Conservation (phyloP, 2,797 vertebrate species). For the Silurus aristotelis region DNA sequence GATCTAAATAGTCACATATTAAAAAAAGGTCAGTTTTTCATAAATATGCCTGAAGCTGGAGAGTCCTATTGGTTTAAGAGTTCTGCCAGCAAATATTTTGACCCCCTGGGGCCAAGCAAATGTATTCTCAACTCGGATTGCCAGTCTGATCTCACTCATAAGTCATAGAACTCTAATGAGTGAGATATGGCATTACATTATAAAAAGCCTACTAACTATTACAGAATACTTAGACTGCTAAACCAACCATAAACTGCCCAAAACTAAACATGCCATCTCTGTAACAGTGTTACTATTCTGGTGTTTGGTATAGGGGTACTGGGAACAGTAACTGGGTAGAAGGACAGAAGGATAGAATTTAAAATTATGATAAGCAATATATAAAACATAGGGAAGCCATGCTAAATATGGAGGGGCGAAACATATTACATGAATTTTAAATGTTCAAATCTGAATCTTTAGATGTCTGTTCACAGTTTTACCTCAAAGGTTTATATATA, state of each 20-base stretch:
- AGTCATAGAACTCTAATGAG: not conserved
- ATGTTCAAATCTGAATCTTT: not conserved
- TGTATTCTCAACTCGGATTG: not conserved
- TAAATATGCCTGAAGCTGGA: constrained; percentile 26
- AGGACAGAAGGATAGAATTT: not conserved
- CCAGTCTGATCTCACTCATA: not conserved
- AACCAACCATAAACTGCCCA: not conserved
- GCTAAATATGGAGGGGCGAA: not conserved
- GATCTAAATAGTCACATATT: constrained; percentile 26
- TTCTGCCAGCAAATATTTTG: not conserved
- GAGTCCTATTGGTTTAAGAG: not conserved
- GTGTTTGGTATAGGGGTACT: not conserved
- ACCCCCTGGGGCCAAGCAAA: constrained; percentile 14
- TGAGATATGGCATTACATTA: not conserved
- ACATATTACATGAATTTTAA: not conserved
- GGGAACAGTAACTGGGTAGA: too few species aligned
- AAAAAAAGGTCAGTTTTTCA: constrained; percentile 36
- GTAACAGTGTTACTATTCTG: not conserved
- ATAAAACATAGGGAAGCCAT: not conserved
- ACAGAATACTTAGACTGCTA: not conserved
- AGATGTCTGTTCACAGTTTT: not conserved
- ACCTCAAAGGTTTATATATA: not conserved
- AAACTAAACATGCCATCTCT: not conserved
- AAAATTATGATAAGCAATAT: not conserved
- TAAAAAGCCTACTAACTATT: not conserved